Base-by-base conservation (phyloP, 2,888 invertebrate species). In the Cataglyphis altisquamis region DNA sequence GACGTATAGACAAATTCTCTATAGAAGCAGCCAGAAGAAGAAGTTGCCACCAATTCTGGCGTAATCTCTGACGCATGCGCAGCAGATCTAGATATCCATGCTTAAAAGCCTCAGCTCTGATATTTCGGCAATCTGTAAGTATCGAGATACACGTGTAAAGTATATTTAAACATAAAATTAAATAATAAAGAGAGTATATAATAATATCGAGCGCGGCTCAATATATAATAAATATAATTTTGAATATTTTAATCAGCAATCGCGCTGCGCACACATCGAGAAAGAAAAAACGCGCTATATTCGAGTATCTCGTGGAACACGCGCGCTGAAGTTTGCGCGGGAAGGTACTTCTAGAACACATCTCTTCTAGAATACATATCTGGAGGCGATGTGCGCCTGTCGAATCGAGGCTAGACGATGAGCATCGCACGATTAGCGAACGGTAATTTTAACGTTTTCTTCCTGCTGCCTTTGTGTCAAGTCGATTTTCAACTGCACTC, bases 381-480 rank as follows among this genome's bases (percentile, higher is more conserved):
- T 12, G n/a, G 25, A 6, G n/a, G 52, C 32, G 36, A 6, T 12
- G 18, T 4, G n/a, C 39, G 52, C 25, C 29, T 29, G 29, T 29
- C 2, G 52, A 8, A 29, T 18, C 45, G 39, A 67, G 36, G 48
- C 36, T 39, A 25, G n/a, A 25, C 39, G 29, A 68, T 72, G 70
- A 78, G 18, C 32, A 45, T 57, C n/a, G 25, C 18, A 32, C 12
- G 57, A 68, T 60, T 75, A 70, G 60, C 78, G 57, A 78, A 78
- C 78, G 72, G 78, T 72, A 80, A 70, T 36, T 72, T 25, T n/a
- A 36, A 8, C 72, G 72, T 48, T 80, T 80, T 80, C 57, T 77
- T 77, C 67, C 29, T 67, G 32, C 12, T 72, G 25, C 72, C 72
- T 70, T 72, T 72, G 12, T 62, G 41, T 67, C 36, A 72, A 12